Percentiles rank a stretch among this genome's conserved stretches.
Evolutionary conservation across 2,888 invertebrate genomes (phyloP).

Genomic region (Microplitis deprimator): DNA sequence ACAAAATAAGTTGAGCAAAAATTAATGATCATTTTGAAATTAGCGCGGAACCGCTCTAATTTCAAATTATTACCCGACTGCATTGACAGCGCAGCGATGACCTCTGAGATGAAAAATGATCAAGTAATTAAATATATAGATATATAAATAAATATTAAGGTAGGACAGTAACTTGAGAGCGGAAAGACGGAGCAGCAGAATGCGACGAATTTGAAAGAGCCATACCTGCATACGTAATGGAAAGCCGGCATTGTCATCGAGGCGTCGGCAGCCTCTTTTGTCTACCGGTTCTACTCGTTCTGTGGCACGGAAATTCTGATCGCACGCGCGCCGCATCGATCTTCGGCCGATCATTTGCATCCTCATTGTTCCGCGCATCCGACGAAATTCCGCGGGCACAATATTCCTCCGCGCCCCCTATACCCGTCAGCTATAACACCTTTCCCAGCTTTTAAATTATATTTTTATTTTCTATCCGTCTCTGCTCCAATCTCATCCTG

Average conservation of each 20-base stretch:
- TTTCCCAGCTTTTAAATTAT: slow-evolving; percentile 16
- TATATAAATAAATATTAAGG: not conserved
- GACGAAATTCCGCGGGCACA: slow-evolving; percentile 62
- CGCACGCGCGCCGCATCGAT: slow-evolving; percentile 68
- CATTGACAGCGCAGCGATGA: too few species aligned
- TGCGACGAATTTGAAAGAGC: slow-evolving; percentile 70
- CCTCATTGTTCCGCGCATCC: slow-evolving; percentile 68
- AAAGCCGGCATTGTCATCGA: slow-evolving; percentile 65
- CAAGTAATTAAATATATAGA: not conserved
- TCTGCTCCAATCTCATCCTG: not conserved
- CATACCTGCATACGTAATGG: slow-evolving; percentile 71
- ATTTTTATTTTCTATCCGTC: slow-evolving; percentile 14
- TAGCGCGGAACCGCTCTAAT: too few species aligned
- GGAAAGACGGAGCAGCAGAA: slow-evolving; percentile 58
- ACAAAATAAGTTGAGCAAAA: too few species aligned
- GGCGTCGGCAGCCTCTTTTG: slow-evolving; percentile 48
- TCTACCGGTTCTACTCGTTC: slow-evolving; percentile 42
- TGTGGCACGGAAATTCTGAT: slow-evolving; percentile 68
- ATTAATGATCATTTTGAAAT: too few species aligned
- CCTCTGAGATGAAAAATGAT: too few species aligned
- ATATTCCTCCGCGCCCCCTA: slow-evolving; percentile 23
- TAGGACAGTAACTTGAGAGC: slow-evolving; percentile 33
- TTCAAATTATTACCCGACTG: too few species aligned
- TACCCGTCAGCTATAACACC: not conserved
- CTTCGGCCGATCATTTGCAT: slow-evolving; percentile 72